Percentiles rank a stretch among this genome's conserved stretches.
Conservation (phyloP, 2,888 invertebrate genomes). For the Poecilobothrus nobilitatus region DNA sequence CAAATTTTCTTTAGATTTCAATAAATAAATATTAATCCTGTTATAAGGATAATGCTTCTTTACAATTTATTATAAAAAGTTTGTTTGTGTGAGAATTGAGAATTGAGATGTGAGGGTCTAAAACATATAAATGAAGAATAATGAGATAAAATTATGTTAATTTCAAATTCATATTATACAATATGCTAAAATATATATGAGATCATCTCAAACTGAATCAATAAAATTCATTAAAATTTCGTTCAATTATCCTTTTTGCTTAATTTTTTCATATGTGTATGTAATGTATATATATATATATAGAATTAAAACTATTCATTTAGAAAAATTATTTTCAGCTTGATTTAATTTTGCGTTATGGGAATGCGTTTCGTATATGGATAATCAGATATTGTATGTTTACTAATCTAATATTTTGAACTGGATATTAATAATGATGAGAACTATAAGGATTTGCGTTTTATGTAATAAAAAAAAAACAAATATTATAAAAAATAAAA, state of each 20-base stretch:
- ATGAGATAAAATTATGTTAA: too few species aligned
- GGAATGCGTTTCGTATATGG: neutral
- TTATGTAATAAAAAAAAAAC: neutral
- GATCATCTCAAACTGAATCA: neutral
- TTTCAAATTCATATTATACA: neutral
- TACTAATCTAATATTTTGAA: neutral
- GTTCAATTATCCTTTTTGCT: neutral
- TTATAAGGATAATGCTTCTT: neutral
- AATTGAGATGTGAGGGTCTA: too few species aligned
- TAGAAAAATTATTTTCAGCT: neutral
- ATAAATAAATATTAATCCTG: conserved; percentile 1
- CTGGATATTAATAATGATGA: neutral
- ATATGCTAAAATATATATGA: neutral
- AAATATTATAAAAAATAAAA: too few species aligned
- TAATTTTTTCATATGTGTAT: too few species aligned
- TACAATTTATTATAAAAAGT: neutral
- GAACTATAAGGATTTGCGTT: neutral
- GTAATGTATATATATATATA: neutral
- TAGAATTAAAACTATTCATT: neutral
- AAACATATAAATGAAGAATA: too few species aligned
- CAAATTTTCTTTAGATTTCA: neutral
- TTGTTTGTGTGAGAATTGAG: too few species aligned
- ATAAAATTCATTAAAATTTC: neutral
- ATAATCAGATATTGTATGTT: neutral
- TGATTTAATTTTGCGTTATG: neutral